These are phyloP conservation scores for Propithecus deckenii DNA, from an alignment of 2,797 vertebrate species.

Conservation along the genomic window DNA sequence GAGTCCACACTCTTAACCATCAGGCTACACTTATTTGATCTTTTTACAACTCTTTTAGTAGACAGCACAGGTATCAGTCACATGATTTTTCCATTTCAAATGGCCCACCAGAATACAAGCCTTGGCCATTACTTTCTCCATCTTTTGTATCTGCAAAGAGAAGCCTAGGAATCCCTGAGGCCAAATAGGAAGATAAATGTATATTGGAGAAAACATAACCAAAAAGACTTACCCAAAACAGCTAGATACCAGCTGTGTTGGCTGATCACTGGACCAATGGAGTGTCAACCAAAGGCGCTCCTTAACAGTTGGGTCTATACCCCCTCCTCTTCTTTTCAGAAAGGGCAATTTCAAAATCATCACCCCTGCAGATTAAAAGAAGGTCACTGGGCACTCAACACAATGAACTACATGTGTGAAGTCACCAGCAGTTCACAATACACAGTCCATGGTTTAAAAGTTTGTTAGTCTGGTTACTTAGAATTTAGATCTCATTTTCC, in stretches of 20 bases:
- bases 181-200: neutral
- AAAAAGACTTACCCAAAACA: slow-evolving; percentile 91
- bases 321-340: slow-evolving; percentile 91
- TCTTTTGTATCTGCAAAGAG: neutral
- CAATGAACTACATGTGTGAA: neutral
- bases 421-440: neutral
- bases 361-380: slow-evolving; percentile 84
- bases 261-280: slow-evolving; percentile 89
- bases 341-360: slow-evolving; percentile 94
- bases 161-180: neutral
- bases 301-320: slow-evolving; percentile 90
- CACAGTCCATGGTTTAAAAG: neutral
- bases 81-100: neutral
- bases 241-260: slow-evolving; percentile 92
- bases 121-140: neutral
- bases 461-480: neutral
- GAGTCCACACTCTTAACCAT: neutral
- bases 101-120: neutral
- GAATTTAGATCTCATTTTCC: neutral
- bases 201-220: neutral
- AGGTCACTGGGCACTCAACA: neutral
- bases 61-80: neutral
- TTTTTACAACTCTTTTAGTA: neutral
- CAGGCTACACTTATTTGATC: neutral
- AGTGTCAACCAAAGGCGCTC: slow-evolving; percentile 96